These are phyloP conservation scores for Catharus fuscescens DNA, from an alignment of 2,113 vertebrate species.

Conservation along the genomic window DNA sequence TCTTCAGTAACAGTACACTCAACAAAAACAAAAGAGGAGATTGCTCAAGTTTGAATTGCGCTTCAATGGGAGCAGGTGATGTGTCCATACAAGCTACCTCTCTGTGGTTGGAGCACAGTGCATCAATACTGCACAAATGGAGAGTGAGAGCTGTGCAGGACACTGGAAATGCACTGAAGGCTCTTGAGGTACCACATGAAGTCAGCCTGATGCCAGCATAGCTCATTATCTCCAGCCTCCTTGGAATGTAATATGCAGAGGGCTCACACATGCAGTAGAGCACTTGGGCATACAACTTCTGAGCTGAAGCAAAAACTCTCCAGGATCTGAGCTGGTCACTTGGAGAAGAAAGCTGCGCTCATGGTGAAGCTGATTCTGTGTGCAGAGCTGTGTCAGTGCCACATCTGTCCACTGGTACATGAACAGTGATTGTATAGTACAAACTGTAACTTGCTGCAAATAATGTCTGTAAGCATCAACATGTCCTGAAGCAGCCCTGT, in stretches of 20 bases:
- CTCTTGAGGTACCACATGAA: background rate
- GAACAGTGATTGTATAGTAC: background rate
- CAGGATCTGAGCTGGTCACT: background rate
- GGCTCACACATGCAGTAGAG: background rate
- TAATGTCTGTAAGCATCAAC: accelerated
- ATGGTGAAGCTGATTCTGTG: background rate
- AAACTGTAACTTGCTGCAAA: background rate
- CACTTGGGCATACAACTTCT: background rate
- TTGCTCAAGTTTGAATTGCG: background rate
- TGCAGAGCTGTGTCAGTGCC: background rate
- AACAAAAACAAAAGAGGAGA: background rate
- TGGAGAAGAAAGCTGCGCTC: background rate
- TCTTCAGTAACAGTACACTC: background rate
- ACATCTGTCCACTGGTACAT: background rate
- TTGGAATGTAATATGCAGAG: background rate
- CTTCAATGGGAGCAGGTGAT: background rate
- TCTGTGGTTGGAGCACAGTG: background rate
- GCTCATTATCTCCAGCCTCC: background rate
- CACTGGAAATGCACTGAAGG: background rate
- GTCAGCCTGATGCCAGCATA: background rate
- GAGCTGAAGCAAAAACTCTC: background rate
- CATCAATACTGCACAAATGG: background rate
- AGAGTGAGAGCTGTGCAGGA: background rate
- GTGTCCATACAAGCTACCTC: background rate
- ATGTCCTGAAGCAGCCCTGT: background rate